Conservation (phyloP, 2,888 invertebrate genomes). For the Heliconius hortense region DNA sequence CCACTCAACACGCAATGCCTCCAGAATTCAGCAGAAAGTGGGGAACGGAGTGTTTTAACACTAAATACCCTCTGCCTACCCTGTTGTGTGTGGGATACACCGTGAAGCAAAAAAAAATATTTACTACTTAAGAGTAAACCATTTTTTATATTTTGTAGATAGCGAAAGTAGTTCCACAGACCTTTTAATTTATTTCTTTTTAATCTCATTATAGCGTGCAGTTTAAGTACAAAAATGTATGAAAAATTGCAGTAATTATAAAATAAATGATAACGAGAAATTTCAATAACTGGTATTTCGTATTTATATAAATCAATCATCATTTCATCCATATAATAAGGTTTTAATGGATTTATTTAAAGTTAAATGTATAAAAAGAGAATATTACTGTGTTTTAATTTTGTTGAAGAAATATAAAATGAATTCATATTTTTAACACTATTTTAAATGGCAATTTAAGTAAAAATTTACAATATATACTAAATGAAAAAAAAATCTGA, state of each 20-base stretch:
- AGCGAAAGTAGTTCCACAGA: not conserved
- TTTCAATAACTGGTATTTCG: not conserved
- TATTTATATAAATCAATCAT: not conserved
- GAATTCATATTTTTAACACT: not conserved
- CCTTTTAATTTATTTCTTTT: slow-evolving; percentile 7
- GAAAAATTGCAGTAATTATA: slow-evolving; percentile 14
- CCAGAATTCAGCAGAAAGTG: too few relatives aligned
- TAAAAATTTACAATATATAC: too few relatives aligned
- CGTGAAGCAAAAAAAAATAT: not conserved
- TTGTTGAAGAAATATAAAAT: not conserved
- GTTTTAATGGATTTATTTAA: not conserved
- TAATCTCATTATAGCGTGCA: not conserved
- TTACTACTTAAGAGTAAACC: not conserved
- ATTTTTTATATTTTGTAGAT: not conserved
- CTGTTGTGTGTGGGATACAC: too few relatives aligned
- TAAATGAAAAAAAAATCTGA: too few relatives aligned
- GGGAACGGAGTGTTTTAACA: too few relatives aligned
- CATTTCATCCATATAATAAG: not conserved
- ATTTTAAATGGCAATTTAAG: too few relatives aligned
- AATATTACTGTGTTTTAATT: not conserved
- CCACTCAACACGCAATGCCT: too few relatives aligned
- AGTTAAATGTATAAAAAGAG: not conserved
- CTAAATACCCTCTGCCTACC: too few relatives aligned
- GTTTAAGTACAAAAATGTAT: slow-evolving; percentile 2
- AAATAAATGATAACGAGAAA: not conserved